Conservation (phyloP, 2,113 vertebrate genomes). For the Athene noctua region DNA sequence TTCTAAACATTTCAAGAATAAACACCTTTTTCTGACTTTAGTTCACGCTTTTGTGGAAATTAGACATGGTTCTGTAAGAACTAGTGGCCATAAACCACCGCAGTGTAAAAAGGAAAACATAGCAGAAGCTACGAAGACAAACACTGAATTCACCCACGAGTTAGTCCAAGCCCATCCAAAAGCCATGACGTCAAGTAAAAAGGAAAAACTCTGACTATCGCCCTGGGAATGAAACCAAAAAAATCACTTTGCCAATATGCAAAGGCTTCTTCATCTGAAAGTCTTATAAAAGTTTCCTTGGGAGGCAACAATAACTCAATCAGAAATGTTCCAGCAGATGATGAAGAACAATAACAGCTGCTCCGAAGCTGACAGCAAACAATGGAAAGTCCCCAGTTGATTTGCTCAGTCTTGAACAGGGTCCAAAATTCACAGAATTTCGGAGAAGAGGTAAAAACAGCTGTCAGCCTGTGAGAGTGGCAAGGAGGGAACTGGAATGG, state of each 20-base stretch:
- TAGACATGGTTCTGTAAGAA: background rate
- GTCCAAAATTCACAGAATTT: slow-evolving; percentile 20
- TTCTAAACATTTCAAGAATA: background rate
- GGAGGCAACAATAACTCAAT: background rate
- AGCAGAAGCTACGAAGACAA: background rate
- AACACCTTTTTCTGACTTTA: background rate
- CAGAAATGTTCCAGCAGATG: slow-evolving; percentile 41
- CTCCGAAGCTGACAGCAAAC: slow-evolving; percentile 2
- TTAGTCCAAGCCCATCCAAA: slow-evolving; percentile 6
- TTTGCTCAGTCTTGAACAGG: background rate
- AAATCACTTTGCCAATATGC: background rate
- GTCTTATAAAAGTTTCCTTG: slow-evolving; percentile 24
- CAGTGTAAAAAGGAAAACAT: background rate
- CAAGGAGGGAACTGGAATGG: background rate
- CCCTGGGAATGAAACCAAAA: slow-evolving; percentile 53
- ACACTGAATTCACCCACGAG: slow-evolving; percentile 15
- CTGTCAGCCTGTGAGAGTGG: background rate
- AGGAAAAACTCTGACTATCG: slow-evolving; percentile 1
- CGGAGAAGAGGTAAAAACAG: slow-evolving; percentile 16
- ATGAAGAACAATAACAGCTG: slow-evolving; percentile 66
- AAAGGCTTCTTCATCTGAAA: slow-evolving; percentile 12
- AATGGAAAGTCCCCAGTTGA: slow-evolving; percentile 41
- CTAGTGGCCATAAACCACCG: background rate
- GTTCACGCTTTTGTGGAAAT: background rate
- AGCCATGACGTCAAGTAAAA: slow-evolving; percentile 33